Percentiles rank a stretch among this genome's conserved stretches.
Evolutionary conservation across 2,888 invertebrate genomes (phyloP).

Genomic region (Melolontha melolontha): DNA sequence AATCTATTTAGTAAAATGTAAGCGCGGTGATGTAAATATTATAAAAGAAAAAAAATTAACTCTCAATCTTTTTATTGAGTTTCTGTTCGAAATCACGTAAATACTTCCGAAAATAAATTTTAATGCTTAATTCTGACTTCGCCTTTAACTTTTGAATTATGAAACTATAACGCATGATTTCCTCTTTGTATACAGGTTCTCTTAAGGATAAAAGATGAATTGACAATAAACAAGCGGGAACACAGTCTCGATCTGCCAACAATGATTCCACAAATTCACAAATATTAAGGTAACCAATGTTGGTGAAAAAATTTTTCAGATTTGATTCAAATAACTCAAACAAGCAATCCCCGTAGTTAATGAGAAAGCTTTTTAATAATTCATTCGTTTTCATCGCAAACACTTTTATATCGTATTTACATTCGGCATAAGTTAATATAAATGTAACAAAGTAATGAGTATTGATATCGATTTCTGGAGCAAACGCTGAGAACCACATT

Average conservation of each 20-base stretch:
- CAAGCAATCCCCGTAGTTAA: background rate
- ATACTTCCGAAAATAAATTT: background rate
- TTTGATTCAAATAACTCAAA: background rate
- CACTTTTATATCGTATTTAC: no score
- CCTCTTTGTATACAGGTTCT: no score
- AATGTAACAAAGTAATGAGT: no score
- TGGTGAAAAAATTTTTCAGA: background rate
- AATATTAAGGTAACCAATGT: background rate
- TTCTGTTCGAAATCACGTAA: background rate
- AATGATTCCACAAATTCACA: slow-evolving; percentile 4
- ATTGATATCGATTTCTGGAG: no score
- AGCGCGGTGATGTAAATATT: no score
- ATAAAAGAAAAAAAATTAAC: no score
- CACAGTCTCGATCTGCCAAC: background rate
- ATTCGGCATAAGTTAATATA: no score
- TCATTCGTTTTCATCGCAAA: background rate
- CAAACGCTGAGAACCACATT: no score
- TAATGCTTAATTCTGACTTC: background rate
- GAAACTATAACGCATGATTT: no score
- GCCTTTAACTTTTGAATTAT: background rate
- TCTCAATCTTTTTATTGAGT: no score
- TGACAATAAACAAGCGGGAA: slow-evolving; percentile 11
- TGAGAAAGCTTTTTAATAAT: background rate
- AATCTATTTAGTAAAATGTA: no score
- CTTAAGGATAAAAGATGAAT: background rate